Base-by-base conservation (phyloP, 2,888 invertebrate genomes). In the Leptopilina syphax region DNA sequence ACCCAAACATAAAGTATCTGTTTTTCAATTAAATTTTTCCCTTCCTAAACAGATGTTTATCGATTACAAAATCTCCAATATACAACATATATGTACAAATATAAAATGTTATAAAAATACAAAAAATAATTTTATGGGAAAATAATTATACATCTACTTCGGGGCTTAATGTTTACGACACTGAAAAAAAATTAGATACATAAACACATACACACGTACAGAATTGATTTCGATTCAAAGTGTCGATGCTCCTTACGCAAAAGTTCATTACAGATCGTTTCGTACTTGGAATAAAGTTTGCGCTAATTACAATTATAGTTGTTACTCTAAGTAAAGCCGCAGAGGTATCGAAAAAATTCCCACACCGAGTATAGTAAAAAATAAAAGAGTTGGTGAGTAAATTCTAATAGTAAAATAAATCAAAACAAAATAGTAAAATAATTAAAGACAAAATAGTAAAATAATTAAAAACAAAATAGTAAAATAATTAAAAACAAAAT, bases 191-290 rank as follows among this genome's bases (percentile, higher is more conserved):
- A 44, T 3, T 34, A 57, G 57, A 54, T 73, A 54, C 12, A 73
- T 57, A 73, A 73, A 68, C 6, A 68, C n/a, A 70, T 12, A 70
- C 27, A 70, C 54, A 54, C n/a, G 10, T 57, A 34, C n/a, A 12
- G 34, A 73, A 57, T 27, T 27, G 54, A 27, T 13, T 73, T 73
- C 54, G 34, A 73, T 73, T 73, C 27, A 54, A 54, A 54, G 70
- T 70, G 70, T 70, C 73, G 57, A 73, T 73, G 73, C 54, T 57
- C 73, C 70, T 73, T 73, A 60, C 73, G 73, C 73, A 34, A 34
- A 60, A 73, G 73, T 73, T 57, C 57, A 73, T 73, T 73, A n/a
- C 54, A 73, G 57, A 73, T 73, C 57, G 57, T 73, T 73, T 73
- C 73, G 27, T 57, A 73, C 73, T 73, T 57, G 24, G n/a, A 73